Evolutionary conservation across 2,797 vertebrate species (phyloP).

Genomic region (Paguma larvata): DNA sequence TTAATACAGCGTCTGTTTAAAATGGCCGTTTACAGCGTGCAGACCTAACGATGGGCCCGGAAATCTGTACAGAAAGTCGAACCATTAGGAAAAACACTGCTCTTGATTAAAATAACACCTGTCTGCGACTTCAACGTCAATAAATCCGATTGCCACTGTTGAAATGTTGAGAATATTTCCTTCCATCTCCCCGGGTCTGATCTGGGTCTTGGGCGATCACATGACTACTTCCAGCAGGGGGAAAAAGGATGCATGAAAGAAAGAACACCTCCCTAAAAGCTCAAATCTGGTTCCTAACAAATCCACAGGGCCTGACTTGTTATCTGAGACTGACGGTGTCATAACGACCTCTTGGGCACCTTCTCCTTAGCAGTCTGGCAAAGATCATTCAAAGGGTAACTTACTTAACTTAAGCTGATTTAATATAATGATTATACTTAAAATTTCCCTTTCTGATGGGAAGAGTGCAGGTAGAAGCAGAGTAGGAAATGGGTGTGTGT

Average conservation of each 20-base stretch:
- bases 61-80: not conserved
- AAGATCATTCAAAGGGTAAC: slow-evolving; percentile 53
- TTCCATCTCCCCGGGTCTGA: slow-evolving; percentile 33
- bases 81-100: not conserved
- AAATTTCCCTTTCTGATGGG: slow-evolving; percentile 30
- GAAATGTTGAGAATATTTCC: slow-evolving; percentile 30
- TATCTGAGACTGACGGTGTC: slow-evolving; percentile 42
- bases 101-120: slow-evolving; percentile 55
- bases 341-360: slow-evolving; percentile 55
- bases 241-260: not conserved
- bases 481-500: not conserved
- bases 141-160: not conserved
- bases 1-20: not conserved
- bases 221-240: not conserved
- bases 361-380: not conserved
- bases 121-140: not conserved
- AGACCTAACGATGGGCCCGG: not conserved
- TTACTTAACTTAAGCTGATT: slow-evolving; percentile 57
- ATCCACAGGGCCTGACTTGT: not conserved
- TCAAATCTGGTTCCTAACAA: slow-evolving; percentile 56
- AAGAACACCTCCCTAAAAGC: slow-evolving; percentile 23
- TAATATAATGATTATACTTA: slow-evolving; percentile 57
- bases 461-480: not conserved
- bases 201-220: not conserved
- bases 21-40: not conserved